Evolutionary conservation across 2,888 invertebrate species (phyloP).

Genomic region (Nemapogon koenigi): DNA sequence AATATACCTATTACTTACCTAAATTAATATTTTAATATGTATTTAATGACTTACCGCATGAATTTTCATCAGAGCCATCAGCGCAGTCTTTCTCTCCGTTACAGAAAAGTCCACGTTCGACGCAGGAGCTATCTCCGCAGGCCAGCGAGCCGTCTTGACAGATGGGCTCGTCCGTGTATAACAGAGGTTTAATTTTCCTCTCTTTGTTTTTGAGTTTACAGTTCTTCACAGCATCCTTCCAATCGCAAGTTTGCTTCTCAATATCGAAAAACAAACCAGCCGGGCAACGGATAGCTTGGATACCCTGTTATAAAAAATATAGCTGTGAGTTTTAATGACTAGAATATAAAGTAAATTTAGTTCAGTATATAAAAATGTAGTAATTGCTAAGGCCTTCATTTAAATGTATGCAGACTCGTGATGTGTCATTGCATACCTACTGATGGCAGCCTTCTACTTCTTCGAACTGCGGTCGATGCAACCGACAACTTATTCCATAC

Average conservation of each 20-base stretch:
- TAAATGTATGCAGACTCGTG: no score
- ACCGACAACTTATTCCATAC: no score
- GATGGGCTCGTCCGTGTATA: conserved; percentile 89
- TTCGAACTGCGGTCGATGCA: no score
- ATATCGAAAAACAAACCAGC: conserved; percentile 93
- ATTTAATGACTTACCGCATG: conserved; percentile 77
- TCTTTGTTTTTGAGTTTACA: conserved; percentile 91
- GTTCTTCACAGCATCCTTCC: conserved; percentile 93
- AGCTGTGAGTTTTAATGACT: no score
- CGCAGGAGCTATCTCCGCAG: conserved; percentile 86
- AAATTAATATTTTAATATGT: neutral
- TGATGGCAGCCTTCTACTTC: no score
- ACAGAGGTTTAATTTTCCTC: conserved; percentile 83
- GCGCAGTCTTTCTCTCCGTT: conserved; percentile 90
- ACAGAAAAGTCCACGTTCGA: conserved; percentile 90
- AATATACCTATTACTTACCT: neutral
- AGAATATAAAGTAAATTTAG: no score
- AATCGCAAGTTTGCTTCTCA: conserved; percentile 94
- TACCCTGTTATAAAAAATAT: conserved; percentile 65
- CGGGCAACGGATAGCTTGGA: conserved; percentile 92
- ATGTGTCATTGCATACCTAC: no score
- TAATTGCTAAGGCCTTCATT: no score
- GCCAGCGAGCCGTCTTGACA: conserved; percentile 88
- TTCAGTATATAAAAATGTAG: no score
- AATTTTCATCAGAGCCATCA: conserved; percentile 90